These are phyloP conservation scores for Arbacia lixula DNA, from an alignment of 53 echinoderm and acorn worm genomes.

Conservation along the genomic window DNA sequence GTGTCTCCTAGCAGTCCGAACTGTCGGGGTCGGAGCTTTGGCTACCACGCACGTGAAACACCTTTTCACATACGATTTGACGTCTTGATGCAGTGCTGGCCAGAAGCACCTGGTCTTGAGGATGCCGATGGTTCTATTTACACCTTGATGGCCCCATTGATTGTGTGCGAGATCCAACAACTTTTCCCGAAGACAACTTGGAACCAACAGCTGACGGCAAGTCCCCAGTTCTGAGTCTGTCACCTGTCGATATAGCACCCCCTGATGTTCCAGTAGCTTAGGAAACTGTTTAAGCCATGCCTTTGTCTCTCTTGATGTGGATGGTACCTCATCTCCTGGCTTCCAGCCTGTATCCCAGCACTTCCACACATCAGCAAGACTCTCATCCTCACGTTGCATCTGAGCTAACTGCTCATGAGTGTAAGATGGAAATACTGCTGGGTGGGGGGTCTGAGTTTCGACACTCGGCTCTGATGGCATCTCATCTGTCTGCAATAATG, in stretches of 20 bases:
- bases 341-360: no score
- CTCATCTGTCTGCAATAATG: no score
- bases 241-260: conserved; percentile 26
- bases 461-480: background rate
- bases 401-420: conserved; percentile 31
- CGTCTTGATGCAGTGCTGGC: conserved; percentile 59
- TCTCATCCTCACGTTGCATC: conserved; percentile 61
- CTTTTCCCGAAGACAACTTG: background rate
- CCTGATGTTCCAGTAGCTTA: background rate
- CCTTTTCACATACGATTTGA: conserved; percentile 35
- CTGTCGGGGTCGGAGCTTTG: conserved; percentile 50
- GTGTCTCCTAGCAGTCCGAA: conserved; percentile 61
- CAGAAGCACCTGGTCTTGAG: conserved; percentile 59
- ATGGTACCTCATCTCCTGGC: conserved; percentile 31
- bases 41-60: conserved; percentile 64
- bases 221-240: background rate
- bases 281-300: conserved; percentile 42
- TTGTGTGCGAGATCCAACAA: conserved; percentile 56
- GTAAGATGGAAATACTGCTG: conserved; percentile 71
- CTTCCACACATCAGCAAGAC: conserved; percentile 25
- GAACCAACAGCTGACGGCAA: conserved; percentile 49
- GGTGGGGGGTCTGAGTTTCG: background rate
- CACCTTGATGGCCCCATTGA: conserved; percentile 65
- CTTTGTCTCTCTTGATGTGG: background rate
- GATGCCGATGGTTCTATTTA: conserved; percentile 44